Evolutionary conservation across 2,797 vertebrate species (phyloP).

Genomic region (Masticophis lateralis): DNA sequence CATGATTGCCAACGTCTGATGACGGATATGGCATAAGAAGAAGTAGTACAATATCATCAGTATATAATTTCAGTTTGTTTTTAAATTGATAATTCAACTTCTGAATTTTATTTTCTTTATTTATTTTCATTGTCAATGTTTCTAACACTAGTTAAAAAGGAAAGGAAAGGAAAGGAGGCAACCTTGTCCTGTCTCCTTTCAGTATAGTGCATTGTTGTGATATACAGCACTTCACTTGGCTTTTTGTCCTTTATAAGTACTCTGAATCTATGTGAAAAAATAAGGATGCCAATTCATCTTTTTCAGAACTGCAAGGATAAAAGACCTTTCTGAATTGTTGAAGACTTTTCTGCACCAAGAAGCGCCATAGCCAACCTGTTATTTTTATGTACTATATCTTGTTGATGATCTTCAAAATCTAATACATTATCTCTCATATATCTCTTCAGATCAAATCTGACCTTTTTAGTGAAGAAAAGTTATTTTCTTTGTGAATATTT

Average conservation of each 20-base stretch:
- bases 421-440: background rate
- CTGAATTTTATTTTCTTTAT: background rate
- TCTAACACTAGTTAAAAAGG: background rate
- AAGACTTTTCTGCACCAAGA: background rate
- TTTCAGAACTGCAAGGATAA: background rate
- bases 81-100: background rate
- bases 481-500: background rate
- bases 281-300: background rate
- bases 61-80: background rate
- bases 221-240: background rate
- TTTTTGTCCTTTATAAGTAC: background rate
- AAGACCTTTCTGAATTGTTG: background rate
- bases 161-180: background rate
- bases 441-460: background rate
- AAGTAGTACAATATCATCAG: background rate
- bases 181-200: background rate
- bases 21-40: too few relatives aligned
- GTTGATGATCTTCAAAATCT: background rate
- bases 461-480: background rate
- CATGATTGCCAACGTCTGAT: too few relatives aligned
- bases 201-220: background rate
- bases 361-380: background rate
- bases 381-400: background rate
- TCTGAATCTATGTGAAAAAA: background rate
- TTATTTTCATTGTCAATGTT: background rate